Percentiles rank a stretch among this genome's conserved stretches.
phyloP scores from a whole-genome alignment of 2,797 vertebrate species.

The Centroberyx gerrardi region DNA sequence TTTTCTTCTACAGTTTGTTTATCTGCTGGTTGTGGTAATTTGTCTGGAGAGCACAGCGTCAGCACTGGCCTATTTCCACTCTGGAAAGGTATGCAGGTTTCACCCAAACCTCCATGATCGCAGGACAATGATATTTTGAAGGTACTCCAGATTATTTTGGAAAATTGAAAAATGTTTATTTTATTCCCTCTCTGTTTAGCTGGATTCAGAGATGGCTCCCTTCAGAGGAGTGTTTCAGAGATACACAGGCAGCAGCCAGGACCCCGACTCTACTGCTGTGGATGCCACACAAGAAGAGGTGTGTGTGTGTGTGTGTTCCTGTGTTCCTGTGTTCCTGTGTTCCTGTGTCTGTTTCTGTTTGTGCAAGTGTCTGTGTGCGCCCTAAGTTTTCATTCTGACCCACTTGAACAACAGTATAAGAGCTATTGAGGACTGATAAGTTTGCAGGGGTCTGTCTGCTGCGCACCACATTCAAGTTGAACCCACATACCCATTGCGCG shows the following conservation, averaged over 20 bases:
- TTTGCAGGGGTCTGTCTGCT: too few relatives aligned
- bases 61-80: constrained; percentile 67
- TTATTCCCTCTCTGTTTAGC: constrained; percentile 50
- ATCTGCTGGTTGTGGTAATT: constrained; percentile 73
- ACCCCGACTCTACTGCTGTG: constrained; percentile 67
- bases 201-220: constrained; percentile 67
- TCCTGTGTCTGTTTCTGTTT: not conserved
- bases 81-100: constrained; percentile 52
- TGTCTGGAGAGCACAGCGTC: constrained; percentile 70
- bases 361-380: not conserved
- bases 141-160: not conserved
- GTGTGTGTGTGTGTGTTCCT: constrained; percentile 11
- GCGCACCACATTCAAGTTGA: too few relatives aligned
- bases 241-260: constrained; percentile 73
- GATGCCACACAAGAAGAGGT: constrained; percentile 75
- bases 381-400: too few relatives aligned
- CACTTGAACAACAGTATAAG: too few relatives aligned
- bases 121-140: not conserved
- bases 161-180: not conserved
- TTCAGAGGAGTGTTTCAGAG: constrained; percentile 71
- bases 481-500: too few relatives aligned
- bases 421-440: too few relatives aligned
- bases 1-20: constrained; percentile 74
- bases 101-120: not conserved
- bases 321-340: constrained; percentile 1